Conservation (phyloP, 2,113 vertebrate species). For the Turnix velox region DNA sequence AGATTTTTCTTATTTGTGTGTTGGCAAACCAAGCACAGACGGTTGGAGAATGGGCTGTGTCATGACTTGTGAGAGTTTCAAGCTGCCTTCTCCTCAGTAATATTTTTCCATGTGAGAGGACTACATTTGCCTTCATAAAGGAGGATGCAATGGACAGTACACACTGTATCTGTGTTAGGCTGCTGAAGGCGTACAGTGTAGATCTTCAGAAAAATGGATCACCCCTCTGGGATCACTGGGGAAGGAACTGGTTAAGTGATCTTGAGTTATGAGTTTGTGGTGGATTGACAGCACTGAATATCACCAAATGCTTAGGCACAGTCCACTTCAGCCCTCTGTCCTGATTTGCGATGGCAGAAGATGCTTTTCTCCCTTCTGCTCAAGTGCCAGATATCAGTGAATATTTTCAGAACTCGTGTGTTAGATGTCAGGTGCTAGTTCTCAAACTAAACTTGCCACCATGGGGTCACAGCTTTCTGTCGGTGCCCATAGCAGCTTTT, state of each 20-base stretch:
- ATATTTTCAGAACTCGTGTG: not conserved
- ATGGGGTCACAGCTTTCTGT: not conserved
- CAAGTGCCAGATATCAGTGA: not conserved
- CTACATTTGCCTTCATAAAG: not conserved
- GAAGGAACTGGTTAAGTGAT: not conserved
- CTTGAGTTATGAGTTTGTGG: not conserved
- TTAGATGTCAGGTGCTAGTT: not conserved
- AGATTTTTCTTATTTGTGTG: not conserved
- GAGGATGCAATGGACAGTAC: not conserved
- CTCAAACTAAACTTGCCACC: not conserved
- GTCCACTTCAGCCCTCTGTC: not conserved
- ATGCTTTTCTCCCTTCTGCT: not conserved
- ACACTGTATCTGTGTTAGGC: not conserved
- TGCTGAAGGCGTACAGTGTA: not conserved
- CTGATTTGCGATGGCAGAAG: not conserved
- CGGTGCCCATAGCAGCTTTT: not conserved
- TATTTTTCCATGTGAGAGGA: not conserved
- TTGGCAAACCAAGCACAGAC: slow-evolving; percentile 16
- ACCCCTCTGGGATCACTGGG: not conserved
- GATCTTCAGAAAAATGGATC: not conserved
- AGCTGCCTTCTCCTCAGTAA: not conserved
- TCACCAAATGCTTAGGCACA: not conserved
- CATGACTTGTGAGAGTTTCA: slow-evolving; percentile 43
- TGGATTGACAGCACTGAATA: not conserved
- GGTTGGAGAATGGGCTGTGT: not conserved